Percentiles rank a stretch among this genome's conserved stretches.
These are phyloP conservation scores for Mylabris sibirica DNA, from an alignment of 2,888 invertebrate genomes.

Conservation along the genomic window DNA sequence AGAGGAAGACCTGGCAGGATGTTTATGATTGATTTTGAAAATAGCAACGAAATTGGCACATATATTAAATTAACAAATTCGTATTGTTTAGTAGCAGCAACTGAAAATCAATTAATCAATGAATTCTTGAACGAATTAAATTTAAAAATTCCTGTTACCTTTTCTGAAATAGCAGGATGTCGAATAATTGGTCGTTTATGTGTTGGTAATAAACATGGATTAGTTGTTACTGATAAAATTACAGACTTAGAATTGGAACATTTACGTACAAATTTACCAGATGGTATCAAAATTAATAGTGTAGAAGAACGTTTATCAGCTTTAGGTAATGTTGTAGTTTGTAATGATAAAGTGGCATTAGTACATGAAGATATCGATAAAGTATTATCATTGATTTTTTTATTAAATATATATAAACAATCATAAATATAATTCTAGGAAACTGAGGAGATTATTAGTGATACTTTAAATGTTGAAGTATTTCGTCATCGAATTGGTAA, in stretches of 20 bases:
- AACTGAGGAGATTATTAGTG: slow-evolving; percentile 93
- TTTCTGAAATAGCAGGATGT: slow-evolving; percentile 91
- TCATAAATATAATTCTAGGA: slow-evolving; percentile 63
- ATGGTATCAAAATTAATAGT: slow-evolving; percentile 87
- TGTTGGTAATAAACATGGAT: slow-evolving; percentile 93
- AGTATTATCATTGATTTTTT: slow-evolving; percentile 59
- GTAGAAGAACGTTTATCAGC: slow-evolving; percentile 98
- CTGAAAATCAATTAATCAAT: slow-evolving; percentile 95
- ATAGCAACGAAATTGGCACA: slow-evolving; percentile 97
- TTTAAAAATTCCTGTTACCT: slow-evolving; percentile 85
- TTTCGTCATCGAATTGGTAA: slow-evolving; percentile 95
- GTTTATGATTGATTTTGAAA: slow-evolving; percentile 75
- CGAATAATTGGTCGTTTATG: slow-evolving; percentile 93
- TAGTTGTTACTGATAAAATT: slow-evolving; percentile 91
- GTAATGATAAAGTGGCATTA: slow-evolving; percentile 98
- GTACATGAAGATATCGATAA: slow-evolving; percentile 98
- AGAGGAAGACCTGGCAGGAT: neutral
- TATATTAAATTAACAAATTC: slow-evolving; percentile 97
- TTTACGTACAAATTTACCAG: slow-evolving; percentile 92
- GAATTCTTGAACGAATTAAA: slow-evolving; percentile 62
- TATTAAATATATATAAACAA: slow-evolving; percentile 50
- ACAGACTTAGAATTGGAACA: slow-evolving; percentile 84
- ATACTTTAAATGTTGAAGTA: slow-evolving; percentile 94
- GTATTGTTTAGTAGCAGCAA: slow-evolving; percentile 96
- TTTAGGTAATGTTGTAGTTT: slow-evolving; percentile 95